Evolutionary conservation across 2,113 vertebrate genomes (phyloP).

Genomic region (Scatophagus argus): DNA sequence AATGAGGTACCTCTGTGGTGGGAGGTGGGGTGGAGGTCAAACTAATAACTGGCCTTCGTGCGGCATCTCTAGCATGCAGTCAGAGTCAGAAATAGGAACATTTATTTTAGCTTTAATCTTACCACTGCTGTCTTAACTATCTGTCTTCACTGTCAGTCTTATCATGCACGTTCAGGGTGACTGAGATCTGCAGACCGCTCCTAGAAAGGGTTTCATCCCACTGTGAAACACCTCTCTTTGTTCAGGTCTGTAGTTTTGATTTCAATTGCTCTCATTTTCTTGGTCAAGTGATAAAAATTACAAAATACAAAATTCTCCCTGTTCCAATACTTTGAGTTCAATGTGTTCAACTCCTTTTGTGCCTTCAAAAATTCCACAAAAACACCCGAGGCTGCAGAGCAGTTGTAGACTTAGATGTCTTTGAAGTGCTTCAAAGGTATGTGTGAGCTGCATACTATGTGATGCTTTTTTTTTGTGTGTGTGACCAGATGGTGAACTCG

Average conservation of each 20-base stretch:
- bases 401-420: constrained; percentile 9
- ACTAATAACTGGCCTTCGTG: neutral
- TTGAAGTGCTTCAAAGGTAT: constrained; percentile 50
- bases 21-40: constrained; percentile 24
- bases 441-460: constrained; percentile 4
- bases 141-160: neutral
- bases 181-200: no score
- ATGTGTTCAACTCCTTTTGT: neutral
- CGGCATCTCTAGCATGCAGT: neutral
- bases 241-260: no score
- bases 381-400: constrained; percentile 17
- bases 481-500: constrained; percentile 48
- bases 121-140: neutral
- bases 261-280: neutral
- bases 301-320: neutral
- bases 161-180: neutral
- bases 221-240: no score
- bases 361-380: constrained; percentile 9
- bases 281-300: neutral
- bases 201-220: neutral
- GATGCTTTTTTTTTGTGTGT: constrained; percentile 38
- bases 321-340: neutral
- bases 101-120: neutral
- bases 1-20: neutral
- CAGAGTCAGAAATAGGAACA: neutral